These are phyloP conservation scores for Pedicia rivosa DNA, from an alignment of 2,888 invertebrate genomes.

Conservation along the genomic window DNA sequence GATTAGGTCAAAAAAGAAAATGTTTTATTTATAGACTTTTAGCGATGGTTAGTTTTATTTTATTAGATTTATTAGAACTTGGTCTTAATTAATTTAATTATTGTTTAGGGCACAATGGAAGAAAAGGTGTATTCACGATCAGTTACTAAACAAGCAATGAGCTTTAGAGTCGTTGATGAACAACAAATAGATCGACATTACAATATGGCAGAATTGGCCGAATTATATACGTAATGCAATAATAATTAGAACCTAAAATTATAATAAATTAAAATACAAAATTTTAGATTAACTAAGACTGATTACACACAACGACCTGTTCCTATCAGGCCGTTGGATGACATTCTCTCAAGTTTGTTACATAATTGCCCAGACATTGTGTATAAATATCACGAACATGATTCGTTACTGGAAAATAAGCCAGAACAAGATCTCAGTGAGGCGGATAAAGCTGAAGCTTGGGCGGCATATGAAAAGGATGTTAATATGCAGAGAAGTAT, in stretches of 20 bases:
- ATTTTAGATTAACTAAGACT: slow-evolving; percentile 34
- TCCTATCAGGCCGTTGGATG: slow-evolving; percentile 50
- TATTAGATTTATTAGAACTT: slow-evolving; percentile 21
- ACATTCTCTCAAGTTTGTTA: slow-evolving; percentile 50
- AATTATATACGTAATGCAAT: slow-evolving; percentile 50
- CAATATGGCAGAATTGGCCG: slow-evolving; percentile 60
- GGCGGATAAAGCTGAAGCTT: slow-evolving; percentile 70
- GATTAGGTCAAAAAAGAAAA: slow-evolving; percentile 77
- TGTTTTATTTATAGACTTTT: slow-evolving; percentile 76
- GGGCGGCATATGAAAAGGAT: slow-evolving; percentile 77
- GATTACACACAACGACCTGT: slow-evolving; percentile 32
- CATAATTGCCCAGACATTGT: slow-evolving; percentile 37
- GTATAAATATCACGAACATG: slow-evolving; percentile 51
- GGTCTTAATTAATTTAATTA: background rate
- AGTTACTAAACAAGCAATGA: slow-evolving; percentile 71
- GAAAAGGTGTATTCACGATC: slow-evolving; percentile 81
- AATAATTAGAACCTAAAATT: slow-evolving; percentile 6
- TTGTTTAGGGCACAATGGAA: slow-evolving; percentile 68
- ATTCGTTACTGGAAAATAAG: slow-evolving; percentile 50
- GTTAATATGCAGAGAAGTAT: slow-evolving; percentile 4
- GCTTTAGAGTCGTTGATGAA: slow-evolving; percentile 76
- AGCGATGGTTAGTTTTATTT: slow-evolving; percentile 38
- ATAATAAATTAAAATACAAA: background rate
- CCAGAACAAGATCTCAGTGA: slow-evolving; percentile 69
- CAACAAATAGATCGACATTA: slow-evolving; percentile 81